Evolutionary conservation across 2,888 invertebrate genomes (phyloP), one percentile per base, ranked within the genome.

Genomic region (Lissocephala sabroskyi): DNA sequence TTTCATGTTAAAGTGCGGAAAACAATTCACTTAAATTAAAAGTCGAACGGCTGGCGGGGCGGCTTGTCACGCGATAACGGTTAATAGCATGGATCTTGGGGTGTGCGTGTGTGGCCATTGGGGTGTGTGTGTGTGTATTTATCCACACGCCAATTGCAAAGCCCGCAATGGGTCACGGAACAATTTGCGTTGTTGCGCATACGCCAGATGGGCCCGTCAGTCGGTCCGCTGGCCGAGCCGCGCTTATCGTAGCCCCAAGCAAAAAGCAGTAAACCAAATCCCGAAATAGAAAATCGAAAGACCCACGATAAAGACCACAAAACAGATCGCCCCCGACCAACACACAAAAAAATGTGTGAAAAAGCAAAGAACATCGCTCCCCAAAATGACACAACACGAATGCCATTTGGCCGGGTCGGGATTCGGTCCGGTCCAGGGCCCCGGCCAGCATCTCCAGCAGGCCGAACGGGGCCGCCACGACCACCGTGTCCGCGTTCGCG

Each of bases 21-120:
- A 40, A 49, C 68, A 65, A 70, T 76, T 66, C 44, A 70, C 52
- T 60, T 52, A 76, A 73, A 76, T 73, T 76, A 66, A 76, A 74
- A 76, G 66, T 66, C 66, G 49, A 65, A 52, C 40, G 18, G 18
- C 10, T 28, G 35, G 28, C 33, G 53, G 50, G 50, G 40, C n/a
- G 56, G 56, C 52, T 60, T 52, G 76, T 64, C 71, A 71, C 71
- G 71, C 71, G 70, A 71, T 76, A 68, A 68, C 48, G 43, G 49
- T 51, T 58, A 58, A 58, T 62, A 54, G 59, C 49, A 29, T 19
- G n/a, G 10, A 10, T 36, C 28, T 10, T 4, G 19, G 33, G 17
- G 39, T 35, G 41, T 11, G 26, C 29, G 41, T 45, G 13, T 45
- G 35, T 28, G 7, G 3, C 7, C 7, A 13, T 13, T 13, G n/a